Percentiles rank a stretch among this genome's conserved stretches.
These are phyloP conservation scores for Harmothoe impar DNA, from an alignment of 2,888 invertebrate genomes.

Conservation along the genomic window DNA sequence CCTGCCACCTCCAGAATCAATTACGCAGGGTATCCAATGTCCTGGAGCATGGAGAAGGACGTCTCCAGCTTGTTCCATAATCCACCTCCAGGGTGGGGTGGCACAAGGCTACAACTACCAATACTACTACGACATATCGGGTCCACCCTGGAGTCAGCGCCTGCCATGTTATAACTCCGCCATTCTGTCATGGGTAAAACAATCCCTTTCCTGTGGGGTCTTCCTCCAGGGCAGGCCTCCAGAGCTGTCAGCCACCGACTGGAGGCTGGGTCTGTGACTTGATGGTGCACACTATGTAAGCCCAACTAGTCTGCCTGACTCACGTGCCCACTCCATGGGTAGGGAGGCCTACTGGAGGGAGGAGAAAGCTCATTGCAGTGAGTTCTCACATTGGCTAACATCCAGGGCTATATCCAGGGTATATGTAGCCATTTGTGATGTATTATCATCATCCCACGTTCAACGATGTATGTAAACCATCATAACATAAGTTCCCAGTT, in stretches of 20 bases:
- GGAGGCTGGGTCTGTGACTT: too few species aligned
- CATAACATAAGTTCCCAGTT: too few species aligned
- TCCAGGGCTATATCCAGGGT: too few species aligned
- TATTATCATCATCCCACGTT: too few species aligned
- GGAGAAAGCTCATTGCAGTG: too few species aligned
- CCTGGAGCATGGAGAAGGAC: neutral
- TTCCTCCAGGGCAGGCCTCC: neutral
- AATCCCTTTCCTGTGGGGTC: neutral
- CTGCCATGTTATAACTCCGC: neutral
- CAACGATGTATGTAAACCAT: too few species aligned
- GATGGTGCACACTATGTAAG: neutral
- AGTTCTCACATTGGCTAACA: too few species aligned
- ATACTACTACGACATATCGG: neutral
- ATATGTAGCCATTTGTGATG: too few species aligned
- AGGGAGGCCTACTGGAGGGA: neutral
- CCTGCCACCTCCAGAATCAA: constrained; percentile 6
- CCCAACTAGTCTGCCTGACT: neutral
- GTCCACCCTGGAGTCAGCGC: neutral
- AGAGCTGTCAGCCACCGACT: neutral
- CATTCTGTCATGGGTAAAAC: neutral
- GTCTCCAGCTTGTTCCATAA: neutral
- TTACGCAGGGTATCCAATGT: constrained; percentile 24
- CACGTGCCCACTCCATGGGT: neutral
- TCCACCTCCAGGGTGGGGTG: constrained; percentile 2
- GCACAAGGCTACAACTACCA: neutral